A percentile compares a stretch with the other conserved stretches of the same genome.
These are phyloP conservation scores for Polyodon spathula DNA, from an alignment of 2,113 vertebrate genomes.

Conservation along the genomic window DNA sequence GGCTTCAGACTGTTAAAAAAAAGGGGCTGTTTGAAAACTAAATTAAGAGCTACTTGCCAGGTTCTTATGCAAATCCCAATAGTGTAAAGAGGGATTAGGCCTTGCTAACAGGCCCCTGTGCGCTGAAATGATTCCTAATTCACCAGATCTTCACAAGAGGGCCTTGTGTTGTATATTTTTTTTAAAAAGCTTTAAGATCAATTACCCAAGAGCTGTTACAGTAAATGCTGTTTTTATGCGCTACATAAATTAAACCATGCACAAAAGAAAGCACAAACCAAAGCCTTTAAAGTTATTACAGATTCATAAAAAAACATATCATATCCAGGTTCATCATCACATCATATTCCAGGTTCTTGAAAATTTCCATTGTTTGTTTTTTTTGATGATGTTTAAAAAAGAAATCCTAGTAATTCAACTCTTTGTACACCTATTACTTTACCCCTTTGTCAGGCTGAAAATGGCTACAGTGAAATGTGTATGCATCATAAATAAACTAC, in stretches of 20 bases:
- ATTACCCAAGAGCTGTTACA: constrained; percentile 46
- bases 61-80: constrained; percentile 46
- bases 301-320: constrained; percentile 26
- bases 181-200: constrained; percentile 53
- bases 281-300: constrained; percentile 20
- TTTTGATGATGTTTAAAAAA: neutral
- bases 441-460: neutral
- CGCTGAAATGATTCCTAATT: constrained; percentile 44
- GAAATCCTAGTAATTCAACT: neutral
- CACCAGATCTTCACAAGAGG: constrained; percentile 33
- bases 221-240: constrained; percentile 40
- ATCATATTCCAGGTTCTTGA: constrained; percentile 9
- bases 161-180: constrained; percentile 46
- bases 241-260: constrained; percentile 51
- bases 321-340: too few species aligned
- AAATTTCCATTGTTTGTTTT: constrained; percentile 16
- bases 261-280: constrained; percentile 27
- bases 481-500: neutral
- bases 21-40: constrained; percentile 26
- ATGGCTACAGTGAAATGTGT: neutral
- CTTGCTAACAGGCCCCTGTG: constrained; percentile 43
- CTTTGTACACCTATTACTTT: neutral
- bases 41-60: constrained; percentile 37
- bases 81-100: constrained; percentile 41
- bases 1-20: neutral